phyloP scores from a whole-genome alignment of 1,140 invertebrate genomes.

The Bombus balteatus region DNA sequence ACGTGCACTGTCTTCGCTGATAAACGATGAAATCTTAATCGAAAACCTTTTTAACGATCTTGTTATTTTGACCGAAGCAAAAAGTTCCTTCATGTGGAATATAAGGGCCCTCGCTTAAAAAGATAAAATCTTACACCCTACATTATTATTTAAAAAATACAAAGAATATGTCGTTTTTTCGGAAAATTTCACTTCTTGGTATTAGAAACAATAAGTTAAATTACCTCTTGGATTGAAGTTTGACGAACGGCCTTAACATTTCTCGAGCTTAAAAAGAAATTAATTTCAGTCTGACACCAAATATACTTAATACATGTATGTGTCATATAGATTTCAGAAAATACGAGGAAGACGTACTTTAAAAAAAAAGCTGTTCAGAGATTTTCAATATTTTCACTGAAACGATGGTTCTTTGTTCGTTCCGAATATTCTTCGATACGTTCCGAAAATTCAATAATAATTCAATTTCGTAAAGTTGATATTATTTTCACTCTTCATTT shows the following conservation, averaged over 20 bases:
- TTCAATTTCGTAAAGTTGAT: not conserved
- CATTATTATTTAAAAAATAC: not conserved
- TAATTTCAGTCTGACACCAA: not conserved
- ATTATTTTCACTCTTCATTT: not conserved
- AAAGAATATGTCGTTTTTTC: not conserved
- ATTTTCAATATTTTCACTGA: not conserved
- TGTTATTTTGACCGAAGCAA: constrained; percentile 37
- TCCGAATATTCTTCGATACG: not conserved
- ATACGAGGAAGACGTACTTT: not conserved
- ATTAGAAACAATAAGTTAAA: not conserved
- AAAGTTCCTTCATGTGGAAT: constrained; percentile 54
- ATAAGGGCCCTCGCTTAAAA: constrained; percentile 66
- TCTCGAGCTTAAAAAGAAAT: constrained; percentile 1
- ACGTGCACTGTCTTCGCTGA: not conserved
- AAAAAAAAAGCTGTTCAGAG: not conserved
- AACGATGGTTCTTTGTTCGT: not conserved
- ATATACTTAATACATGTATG: not conserved
- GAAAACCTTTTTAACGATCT: constrained; percentile 6
- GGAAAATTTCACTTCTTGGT: not conserved
- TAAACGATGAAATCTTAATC: constrained; percentile 35
- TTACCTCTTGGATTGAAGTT: not conserved
- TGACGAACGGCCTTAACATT: not conserved
- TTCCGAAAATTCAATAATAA: not conserved
- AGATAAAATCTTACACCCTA: constrained; percentile 33
- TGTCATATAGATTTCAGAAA: not conserved